Evolutionary conservation across 2,888 invertebrate species (phyloP).

Genomic region (Drosophila prolongata): DNA sequence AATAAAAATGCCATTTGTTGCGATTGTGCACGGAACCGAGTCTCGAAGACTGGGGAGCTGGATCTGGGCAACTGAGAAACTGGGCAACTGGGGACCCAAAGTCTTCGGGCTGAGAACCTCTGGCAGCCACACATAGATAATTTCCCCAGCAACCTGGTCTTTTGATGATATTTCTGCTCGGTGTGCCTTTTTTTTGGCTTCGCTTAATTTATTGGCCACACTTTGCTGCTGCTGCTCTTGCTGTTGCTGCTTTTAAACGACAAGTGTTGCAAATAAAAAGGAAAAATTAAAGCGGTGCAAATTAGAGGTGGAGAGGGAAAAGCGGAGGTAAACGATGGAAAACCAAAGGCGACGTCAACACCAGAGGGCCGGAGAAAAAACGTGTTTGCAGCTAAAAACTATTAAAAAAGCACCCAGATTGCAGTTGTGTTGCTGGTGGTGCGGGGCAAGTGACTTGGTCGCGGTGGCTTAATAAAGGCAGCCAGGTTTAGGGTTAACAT

Average conservation of each 20-base stretch:
- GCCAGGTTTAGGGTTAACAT: slow-evolving; percentile 66
- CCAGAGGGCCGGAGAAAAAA: slow-evolving; percentile 61
- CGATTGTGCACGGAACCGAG: slow-evolving; percentile 67
- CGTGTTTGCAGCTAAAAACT: slow-evolving; percentile 69
- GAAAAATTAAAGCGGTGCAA: slow-evolving; percentile 78
- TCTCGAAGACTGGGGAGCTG: slow-evolving; percentile 22
- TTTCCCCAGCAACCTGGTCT: slow-evolving; percentile 26
- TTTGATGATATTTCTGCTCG: slow-evolving; percentile 45
- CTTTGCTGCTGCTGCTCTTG: slow-evolving; percentile 60
- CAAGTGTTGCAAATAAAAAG: slow-evolving; percentile 80
- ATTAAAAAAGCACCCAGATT: slow-evolving; percentile 68
- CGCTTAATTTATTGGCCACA: slow-evolving; percentile 78
- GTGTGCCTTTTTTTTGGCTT: slow-evolving; percentile 49
- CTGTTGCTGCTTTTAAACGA: slow-evolving; percentile 74
- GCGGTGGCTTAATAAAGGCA: slow-evolving; percentile 74
- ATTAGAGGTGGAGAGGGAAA: slow-evolving; percentile 44
- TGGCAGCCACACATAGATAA: slow-evolving; percentile 46
- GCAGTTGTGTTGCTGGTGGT: slow-evolving; percentile 33
- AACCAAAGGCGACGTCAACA: slow-evolving; percentile 64
- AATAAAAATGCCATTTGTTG: slow-evolving; percentile 80
- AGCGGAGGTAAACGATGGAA: slow-evolving; percentile 27
- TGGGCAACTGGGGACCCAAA: slow-evolving; percentile 1
- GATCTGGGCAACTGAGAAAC: slow-evolving; percentile 3
- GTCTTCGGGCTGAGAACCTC: slow-evolving; percentile 35
- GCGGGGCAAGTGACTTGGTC: slow-evolving; percentile 64